These are phyloP conservation scores for Eledona agricola DNA, from an alignment of 2,888 invertebrate genomes.

Conservation along the genomic window DNA sequence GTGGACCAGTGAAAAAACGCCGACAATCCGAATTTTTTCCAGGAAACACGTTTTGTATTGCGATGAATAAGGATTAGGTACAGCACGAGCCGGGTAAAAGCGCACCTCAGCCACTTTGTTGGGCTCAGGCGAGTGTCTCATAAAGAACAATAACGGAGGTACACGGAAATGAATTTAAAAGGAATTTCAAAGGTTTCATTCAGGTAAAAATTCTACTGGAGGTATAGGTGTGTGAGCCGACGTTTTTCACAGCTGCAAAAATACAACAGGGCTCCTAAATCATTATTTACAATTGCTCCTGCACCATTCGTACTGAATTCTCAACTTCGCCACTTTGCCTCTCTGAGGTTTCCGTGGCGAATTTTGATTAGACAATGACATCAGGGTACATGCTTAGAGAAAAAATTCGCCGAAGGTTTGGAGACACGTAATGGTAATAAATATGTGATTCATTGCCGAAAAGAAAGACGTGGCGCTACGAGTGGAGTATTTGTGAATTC, in stretches of 20 bases:
- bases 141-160: slow-evolving; percentile 16
- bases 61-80: background rate
- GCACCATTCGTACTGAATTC: too few relatives aligned
- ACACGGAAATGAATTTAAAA: slow-evolving; percentile 22
- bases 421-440: slow-evolving; percentile 1
- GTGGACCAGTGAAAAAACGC: too few relatives aligned
- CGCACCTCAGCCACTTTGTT: slow-evolving; percentile 4
- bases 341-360: slow-evolving; percentile 1
- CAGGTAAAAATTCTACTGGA: slow-evolving; percentile 11
- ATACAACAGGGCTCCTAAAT: background rate
- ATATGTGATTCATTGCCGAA: slow-evolving; percentile 7
- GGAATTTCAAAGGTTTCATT: slow-evolving; percentile 20
- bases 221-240: background rate
- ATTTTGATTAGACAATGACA: slow-evolving; percentile 24
- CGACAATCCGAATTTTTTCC: too few relatives aligned
- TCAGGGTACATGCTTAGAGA: slow-evolving; percentile 23
- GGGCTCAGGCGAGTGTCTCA: slow-evolving; percentile 2
- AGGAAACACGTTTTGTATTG: too few relatives aligned
- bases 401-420: background rate
- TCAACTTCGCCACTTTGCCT: background rate
- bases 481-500: slow-evolving; percentile 13
- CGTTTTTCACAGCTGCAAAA: background rate
- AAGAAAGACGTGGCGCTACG: slow-evolving; percentile 3
- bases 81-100: slow-evolving; percentile 10
- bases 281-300: background rate